Evolutionary conservation across 2,797 vertebrate species (phyloP).

Genomic region (Arremon aurantiirostris): DNA sequence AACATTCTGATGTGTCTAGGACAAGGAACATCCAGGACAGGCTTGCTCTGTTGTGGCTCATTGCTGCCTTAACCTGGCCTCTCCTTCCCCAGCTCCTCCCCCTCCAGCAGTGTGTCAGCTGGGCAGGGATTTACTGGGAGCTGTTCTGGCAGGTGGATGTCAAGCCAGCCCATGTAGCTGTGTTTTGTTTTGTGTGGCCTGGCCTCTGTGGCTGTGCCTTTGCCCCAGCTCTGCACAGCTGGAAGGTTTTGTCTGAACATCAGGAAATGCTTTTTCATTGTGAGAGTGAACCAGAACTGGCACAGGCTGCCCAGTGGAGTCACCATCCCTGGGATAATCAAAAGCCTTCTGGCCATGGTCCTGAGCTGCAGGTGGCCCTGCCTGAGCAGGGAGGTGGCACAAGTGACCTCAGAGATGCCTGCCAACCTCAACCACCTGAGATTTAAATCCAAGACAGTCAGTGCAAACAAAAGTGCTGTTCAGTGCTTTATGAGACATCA

Average conservation of each 20-base stretch:
- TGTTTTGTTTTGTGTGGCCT: neutral
- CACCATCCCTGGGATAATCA: neutral
- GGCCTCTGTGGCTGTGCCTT: neutral
- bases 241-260: neutral
- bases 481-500: neutral
- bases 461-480: neutral
- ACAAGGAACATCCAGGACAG: neutral
- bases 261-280: neutral
- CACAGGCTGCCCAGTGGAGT: neutral
- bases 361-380: neutral
- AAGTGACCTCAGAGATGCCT: neutral
- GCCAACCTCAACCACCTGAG: neutral
- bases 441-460: neutral
- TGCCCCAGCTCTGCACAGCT: neutral
- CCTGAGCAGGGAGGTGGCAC: neutral
- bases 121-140: neutral
- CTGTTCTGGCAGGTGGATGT: neutral
- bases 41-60: neutral
- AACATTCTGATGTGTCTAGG: neutral
- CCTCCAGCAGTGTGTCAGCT: neutral
- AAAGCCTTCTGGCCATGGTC: neutral
- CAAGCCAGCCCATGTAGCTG: neutral
- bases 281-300: neutral
- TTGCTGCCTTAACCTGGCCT: neutral
- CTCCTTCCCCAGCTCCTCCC: neutral